Conservation (phyloP, 1,140 invertebrate genomes). For the Globodera rostochiensis region DNA sequence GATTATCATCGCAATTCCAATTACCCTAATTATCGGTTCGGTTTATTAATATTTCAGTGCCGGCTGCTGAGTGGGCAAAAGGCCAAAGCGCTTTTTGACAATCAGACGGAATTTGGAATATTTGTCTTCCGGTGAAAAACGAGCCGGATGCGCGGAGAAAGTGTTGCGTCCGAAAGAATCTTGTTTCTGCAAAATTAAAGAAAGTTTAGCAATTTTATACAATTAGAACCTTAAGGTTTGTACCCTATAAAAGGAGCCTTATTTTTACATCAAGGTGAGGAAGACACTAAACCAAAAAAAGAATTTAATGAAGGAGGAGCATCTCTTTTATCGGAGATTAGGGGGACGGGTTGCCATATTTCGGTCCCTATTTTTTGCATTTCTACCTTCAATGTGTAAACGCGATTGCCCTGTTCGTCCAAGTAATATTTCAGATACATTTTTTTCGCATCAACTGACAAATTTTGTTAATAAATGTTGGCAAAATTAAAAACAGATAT, state of each 20-base stretch:
- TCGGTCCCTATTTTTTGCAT: too few relatives aligned
- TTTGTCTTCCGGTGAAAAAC: conserved; percentile 93
- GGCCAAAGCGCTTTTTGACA: conserved; percentile 84
- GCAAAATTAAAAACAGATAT: neutral
- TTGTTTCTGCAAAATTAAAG: conserved; percentile 72
- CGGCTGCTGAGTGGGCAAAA: conserved; percentile 73
- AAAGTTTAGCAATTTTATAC: neutral
- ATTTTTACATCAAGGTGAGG: too few relatives aligned
- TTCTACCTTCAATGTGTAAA: conserved; percentile 69
- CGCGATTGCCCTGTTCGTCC: conserved; percentile 67
- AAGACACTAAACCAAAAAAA: too few relatives aligned
- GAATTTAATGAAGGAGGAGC: too few relatives aligned
- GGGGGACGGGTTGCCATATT: too few relatives aligned
- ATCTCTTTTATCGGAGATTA: too few relatives aligned
- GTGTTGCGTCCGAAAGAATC: conserved; percentile 79
- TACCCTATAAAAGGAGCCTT: too few relatives aligned
- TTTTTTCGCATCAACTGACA: neutral
- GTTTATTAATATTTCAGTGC: conserved; percentile 23
- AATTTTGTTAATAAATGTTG: neutral
- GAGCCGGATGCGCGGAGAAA: conserved; percentile 85
- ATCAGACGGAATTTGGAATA: conserved; percentile 85
- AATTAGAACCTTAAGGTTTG: neutral
- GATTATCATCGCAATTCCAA: too few relatives aligned
- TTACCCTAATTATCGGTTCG: too few relatives aligned
- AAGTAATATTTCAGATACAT: conserved; percentile 70